Evolutionary conservation across 2,113 vertebrate species (phyloP).

Genomic region (Callipepla californica): DNA sequence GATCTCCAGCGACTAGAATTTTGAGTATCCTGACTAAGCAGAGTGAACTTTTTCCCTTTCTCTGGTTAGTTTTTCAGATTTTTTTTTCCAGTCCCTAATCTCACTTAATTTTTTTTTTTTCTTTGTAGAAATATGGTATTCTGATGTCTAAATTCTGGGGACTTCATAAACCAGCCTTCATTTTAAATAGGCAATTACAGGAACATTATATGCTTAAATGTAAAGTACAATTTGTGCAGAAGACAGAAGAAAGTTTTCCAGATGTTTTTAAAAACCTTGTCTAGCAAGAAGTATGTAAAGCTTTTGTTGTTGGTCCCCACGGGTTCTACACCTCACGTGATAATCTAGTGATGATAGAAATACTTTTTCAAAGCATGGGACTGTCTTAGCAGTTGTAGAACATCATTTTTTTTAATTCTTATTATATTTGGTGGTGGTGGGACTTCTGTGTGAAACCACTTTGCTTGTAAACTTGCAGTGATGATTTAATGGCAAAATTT

Average conservation of each 20-base stretch:
- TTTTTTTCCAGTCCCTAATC: not conserved
- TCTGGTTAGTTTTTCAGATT: not conserved
- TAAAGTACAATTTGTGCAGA: not conserved
- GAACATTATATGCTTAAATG: not conserved
- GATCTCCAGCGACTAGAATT: not conserved
- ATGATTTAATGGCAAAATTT: not conserved
- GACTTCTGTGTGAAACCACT: not conserved
- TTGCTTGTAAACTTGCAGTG: not conserved
- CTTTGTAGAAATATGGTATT: not conserved
- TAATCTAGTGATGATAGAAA: not conserved
- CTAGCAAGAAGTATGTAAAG: not conserved
- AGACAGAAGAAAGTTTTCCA: not conserved
- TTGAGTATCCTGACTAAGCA: not conserved
- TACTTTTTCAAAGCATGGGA: not conserved
- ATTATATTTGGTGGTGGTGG: not conserved
- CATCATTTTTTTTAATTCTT: not conserved
- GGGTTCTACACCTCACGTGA: not conserved
- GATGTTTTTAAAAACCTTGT: not conserved
- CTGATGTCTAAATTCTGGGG: not conserved
- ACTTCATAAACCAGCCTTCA: not conserved
- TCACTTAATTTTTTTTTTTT: not conserved
- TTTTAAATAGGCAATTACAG: not conserved
- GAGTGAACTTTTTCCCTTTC: not conserved
- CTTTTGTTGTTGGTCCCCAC: not conserved
- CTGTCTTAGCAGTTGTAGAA: not conserved